A percentile compares a stretch with the other conserved stretches of the same genome.
These are phyloP conservation scores for Molorchus minor DNA, from an alignment of 2,888 invertebrate genomes.

Conservation along the genomic window DNA sequence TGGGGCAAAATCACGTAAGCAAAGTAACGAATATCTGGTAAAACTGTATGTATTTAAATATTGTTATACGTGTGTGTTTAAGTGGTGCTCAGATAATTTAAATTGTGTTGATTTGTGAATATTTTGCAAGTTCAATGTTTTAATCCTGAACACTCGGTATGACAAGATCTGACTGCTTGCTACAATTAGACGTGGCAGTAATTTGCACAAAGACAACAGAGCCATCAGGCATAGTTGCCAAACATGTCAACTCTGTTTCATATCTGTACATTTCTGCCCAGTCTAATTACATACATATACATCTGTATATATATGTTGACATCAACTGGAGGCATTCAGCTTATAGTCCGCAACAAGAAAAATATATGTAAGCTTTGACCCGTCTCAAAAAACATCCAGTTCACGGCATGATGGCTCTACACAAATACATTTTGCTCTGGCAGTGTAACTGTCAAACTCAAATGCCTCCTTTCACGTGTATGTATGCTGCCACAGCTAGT, in stretches of 20 bases:
- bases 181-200: conserved; percentile 46
- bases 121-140: conserved; percentile 63
- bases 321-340: conserved; percentile 53
- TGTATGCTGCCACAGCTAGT: conserved; percentile 59
- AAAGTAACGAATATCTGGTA: conserved; percentile 64
- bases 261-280: conserved; percentile 36
- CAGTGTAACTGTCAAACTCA: conserved; percentile 54
- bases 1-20: conserved; percentile 65
- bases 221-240: background rate
- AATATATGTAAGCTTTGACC: conserved; percentile 59
- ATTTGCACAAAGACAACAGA: conserved; percentile 39
- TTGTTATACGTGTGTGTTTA: conserved; percentile 64
- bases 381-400: conserved; percentile 57
- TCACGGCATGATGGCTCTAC: conserved; percentile 62
- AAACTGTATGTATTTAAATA: conserved; percentile 64
- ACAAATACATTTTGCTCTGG: conserved; percentile 62
- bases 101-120: conserved; percentile 63
- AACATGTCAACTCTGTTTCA: conserved; percentile 22
- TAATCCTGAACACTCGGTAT: conserved; percentile 60
- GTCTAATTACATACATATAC: conserved; percentile 33
- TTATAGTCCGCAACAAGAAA: conserved; percentile 57
- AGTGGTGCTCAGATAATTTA: conserved; percentile 63
- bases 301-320: conserved; percentile 41
- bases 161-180: conserved; percentile 61
- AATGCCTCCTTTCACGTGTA: conserved; percentile 59